Conservation (phyloP, 1,140 invertebrate genomes). For the Goniozus legneri region DNA sequence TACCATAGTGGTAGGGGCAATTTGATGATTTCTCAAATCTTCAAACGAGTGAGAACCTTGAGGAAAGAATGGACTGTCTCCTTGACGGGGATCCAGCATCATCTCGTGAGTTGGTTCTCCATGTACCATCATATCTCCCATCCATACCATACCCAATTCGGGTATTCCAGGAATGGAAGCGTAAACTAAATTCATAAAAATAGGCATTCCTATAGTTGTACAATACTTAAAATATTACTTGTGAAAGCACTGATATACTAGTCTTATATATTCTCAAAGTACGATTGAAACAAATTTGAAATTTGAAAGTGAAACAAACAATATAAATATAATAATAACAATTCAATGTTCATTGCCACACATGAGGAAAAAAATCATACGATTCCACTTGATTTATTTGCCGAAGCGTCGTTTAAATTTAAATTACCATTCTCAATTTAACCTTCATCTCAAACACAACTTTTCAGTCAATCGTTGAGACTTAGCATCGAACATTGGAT, state of each 20-base stretch:
- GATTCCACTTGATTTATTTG: no score
- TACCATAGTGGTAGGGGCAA: constrained; percentile 55
- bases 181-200: constrained; percentile 51
- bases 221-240: constrained; percentile 18
- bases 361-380: no score
- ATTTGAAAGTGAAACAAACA: no score
- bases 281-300: no score
- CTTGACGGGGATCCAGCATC: constrained; percentile 56
- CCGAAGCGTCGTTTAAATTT: background rate
- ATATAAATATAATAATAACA: no score
- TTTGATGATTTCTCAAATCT: constrained; percentile 57
- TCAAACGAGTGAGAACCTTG: constrained; percentile 59
- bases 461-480: no score
- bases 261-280: no score
- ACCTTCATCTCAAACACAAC: constrained; percentile 4
- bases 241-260: no score
- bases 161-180: constrained; percentile 58
- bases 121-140: constrained; percentile 62
- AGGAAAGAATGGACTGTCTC: constrained; percentile 58
- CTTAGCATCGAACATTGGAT: no score
- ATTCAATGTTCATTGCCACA: no score
- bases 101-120: constrained; percentile 58
- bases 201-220: constrained; percentile 32
- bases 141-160: constrained; percentile 71
- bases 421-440: background rate